Percentiles rank a stretch among this genome's conserved stretches.
Evolutionary conservation across 2,113 vertebrate genomes (phyloP).

Genomic region (Camelus bactrianus): DNA sequence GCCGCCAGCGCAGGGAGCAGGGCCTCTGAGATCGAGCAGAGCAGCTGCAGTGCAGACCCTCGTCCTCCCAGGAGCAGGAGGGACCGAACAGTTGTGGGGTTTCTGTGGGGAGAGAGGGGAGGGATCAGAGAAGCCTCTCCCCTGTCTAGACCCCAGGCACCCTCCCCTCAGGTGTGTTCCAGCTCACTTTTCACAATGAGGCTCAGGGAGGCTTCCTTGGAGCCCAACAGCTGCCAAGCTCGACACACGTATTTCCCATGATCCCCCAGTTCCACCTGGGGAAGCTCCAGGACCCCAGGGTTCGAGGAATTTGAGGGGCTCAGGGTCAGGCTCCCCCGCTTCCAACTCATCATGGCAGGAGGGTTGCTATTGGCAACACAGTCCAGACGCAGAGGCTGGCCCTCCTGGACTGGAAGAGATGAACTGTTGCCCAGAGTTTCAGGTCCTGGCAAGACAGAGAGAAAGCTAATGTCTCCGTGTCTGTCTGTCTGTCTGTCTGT

Average conservation of each 20-base stretch:
- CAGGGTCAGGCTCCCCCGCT: not conserved
- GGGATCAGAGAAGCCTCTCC: not conserved
- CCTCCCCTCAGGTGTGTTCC: not conserved
- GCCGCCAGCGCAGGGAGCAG: not conserved
- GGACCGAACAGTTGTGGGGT: not conserved
- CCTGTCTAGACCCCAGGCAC: not conserved
- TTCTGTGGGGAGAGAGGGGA: not conserved
- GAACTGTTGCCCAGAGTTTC: not conserved
- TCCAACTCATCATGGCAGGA: not conserved
- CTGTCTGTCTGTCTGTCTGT: not conserved
- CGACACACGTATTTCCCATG: not conserved
- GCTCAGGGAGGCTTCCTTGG: not conserved
- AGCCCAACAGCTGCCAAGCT: not conserved
- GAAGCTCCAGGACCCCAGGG: not conserved
- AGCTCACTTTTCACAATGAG: conserved; percentile 22
- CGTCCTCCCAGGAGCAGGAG: not conserved
- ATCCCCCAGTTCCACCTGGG: not conserved
- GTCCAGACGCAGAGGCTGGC: not conserved
- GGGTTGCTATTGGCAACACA: conserved; percentile 26
- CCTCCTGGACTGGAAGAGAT: not conserved
- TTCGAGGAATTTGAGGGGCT: not conserved
- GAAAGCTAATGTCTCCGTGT: not conserved
- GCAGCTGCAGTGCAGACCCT: conserved; percentile 18
- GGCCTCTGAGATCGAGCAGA: not conserved
- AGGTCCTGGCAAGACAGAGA: conserved; percentile 10